phyloP scores from a whole-genome alignment of 2,113 vertebrate genomes.

The Atherinomorus stipes region DNA sequence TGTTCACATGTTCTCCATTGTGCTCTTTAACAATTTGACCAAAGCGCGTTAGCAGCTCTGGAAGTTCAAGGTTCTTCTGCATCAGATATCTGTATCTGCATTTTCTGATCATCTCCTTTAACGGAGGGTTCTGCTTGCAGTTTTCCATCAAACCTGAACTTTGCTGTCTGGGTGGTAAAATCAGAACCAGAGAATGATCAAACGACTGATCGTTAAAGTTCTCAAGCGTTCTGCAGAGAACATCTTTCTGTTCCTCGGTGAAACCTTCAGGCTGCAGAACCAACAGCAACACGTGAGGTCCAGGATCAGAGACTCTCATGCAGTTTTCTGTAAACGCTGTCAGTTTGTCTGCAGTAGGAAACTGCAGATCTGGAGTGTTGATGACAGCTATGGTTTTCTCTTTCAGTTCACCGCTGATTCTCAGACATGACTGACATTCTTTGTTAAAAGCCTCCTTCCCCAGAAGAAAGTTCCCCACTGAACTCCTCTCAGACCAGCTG shows the following conservation, averaged over 20 bases:
- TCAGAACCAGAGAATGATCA: background rate
- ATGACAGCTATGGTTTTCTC: rapidly evolving
- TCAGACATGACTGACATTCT: rapidly evolving
- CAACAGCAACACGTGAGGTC: too few relatives aligned
- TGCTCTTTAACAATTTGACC: rapidly evolving
- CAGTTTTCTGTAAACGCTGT: too few relatives aligned
- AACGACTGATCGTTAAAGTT: too few relatives aligned
- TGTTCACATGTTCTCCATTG: background rate
- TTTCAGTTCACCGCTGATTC: background rate
- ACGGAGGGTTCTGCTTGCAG: rapidly evolving
- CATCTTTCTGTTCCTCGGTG: too few relatives aligned
- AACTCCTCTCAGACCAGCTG: slow-evolving; percentile 2
- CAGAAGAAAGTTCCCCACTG: background rate
- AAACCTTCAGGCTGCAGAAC: too few relatives aligned
- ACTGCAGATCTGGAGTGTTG: rapidly evolving
- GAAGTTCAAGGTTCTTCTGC: rapidly evolving
- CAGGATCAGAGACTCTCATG: too few relatives aligned
- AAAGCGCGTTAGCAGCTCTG: background rate
- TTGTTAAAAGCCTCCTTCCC: background rate
- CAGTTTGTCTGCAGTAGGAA: rapidly evolving
- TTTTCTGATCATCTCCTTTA: background rate
- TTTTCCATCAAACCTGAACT: background rate
- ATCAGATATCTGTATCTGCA: background rate
- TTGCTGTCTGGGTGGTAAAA: background rate
- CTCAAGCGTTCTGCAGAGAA: too few relatives aligned